A percentile compares a stretch with the other conserved stretches of the same genome.
Evolutionary conservation across 2,888 invertebrate genomes (phyloP).

Genomic region (Cosmia trapezina): DNA sequence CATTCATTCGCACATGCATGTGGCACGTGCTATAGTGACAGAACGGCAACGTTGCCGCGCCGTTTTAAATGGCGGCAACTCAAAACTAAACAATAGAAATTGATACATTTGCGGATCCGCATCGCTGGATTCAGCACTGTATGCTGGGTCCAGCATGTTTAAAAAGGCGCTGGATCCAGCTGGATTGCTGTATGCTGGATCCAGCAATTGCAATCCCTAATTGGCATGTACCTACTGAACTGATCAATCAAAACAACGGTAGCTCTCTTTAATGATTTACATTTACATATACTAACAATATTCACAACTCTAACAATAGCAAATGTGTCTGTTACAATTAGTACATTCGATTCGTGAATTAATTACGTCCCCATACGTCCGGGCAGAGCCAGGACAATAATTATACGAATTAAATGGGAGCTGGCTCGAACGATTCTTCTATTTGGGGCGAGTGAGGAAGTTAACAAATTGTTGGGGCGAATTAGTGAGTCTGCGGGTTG

Average conservation of each 20-base stretch:
- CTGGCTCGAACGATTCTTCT: constrained; percentile 50
- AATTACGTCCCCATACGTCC: constrained; percentile 50
- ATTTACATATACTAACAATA: constrained; percentile 10
- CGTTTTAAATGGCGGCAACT: no score
- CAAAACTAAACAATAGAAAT: no score
- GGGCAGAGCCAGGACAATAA: constrained; percentile 49
- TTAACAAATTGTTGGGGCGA: constrained; percentile 60
- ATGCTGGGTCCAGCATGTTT: no score
- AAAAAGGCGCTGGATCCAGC: no score
- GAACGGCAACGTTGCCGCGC: no score
- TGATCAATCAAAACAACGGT: constrained; percentile 18
- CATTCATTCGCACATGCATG: no score
- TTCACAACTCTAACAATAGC: constrained; percentile 31
- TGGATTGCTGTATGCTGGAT: no score
- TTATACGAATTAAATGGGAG: constrained; percentile 60
- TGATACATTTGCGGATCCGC: no score
- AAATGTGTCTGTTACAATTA: constrained; percentile 24
- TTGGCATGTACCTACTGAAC: neutral
- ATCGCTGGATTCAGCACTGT: no score
- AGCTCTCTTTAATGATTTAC: constrained; percentile 1
- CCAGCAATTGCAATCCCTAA: no score
- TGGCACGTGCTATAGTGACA: no score
- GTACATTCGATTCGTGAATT: constrained; percentile 52
- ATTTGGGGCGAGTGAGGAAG: constrained; percentile 53
- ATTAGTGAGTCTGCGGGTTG: constrained; percentile 48